These are phyloP conservation scores for Amyelois transitella DNA, from an alignment of 1,140 invertebrate genomes.

Conservation along the genomic window DNA sequence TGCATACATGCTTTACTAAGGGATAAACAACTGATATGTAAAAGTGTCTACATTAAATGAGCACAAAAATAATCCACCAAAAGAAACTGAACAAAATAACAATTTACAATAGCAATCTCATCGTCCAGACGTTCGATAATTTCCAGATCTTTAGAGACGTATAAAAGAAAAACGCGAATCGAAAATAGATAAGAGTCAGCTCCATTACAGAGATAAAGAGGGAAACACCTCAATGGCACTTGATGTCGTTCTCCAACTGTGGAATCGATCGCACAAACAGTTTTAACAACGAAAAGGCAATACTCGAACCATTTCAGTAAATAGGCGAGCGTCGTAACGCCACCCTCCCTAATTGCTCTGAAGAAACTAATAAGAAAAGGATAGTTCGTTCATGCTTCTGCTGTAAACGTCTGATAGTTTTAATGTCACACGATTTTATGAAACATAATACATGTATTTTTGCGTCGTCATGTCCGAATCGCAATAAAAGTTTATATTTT, in stretches of 20 bases:
- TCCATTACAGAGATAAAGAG: conserved; percentile 5
- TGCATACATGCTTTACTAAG: too few relatives aligned
- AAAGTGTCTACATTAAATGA: too few relatives aligned
- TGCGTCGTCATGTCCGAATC: too few relatives aligned
- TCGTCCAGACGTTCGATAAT: background rate
- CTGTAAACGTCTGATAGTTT: background rate
- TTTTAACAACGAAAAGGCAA: conserved; percentile 7
- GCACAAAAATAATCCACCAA: too few relatives aligned
- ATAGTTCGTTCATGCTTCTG: background rate
- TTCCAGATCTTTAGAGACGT: background rate
- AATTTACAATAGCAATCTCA: background rate
- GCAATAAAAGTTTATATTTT: too few relatives aligned
- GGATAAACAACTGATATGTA: too few relatives aligned
- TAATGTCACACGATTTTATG: too few relatives aligned
- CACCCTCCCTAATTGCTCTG: conserved; percentile 1
- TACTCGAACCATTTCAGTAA: conserved; percentile 1
- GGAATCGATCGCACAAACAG: conserved; percentile 5
- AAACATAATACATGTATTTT: too few relatives aligned
- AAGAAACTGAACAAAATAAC: background rate
- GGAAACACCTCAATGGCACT: conserved; percentile 6
- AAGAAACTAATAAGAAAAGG: conserved; percentile 4
- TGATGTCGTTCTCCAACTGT: conserved; percentile 3
- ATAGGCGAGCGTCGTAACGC: conserved; percentile 1
- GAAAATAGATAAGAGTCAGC: background rate
- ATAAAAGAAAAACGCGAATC: conserved; percentile 1